phyloP scores from a whole-genome alignment of 2,797 vertebrate genomes.

The Oceanodroma leucorhoa region DNA sequence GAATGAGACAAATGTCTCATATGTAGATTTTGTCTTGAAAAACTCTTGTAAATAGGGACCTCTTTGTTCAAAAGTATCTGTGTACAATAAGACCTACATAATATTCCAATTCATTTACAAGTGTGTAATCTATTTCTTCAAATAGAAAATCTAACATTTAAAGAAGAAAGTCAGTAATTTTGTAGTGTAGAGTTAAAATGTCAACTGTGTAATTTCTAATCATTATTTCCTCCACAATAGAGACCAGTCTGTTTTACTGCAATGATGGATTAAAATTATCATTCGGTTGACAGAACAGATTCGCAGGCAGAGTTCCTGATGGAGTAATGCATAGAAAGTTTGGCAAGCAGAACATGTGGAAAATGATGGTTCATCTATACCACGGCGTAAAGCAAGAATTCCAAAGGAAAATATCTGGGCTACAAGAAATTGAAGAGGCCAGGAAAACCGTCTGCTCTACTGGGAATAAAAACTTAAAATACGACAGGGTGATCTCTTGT shows the following conservation, averaged over 20 bases:
- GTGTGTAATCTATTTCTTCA: background rate
- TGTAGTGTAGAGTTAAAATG: slow-evolving; percentile 2
- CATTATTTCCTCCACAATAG: slow-evolving; percentile 23
- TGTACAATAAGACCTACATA: background rate
- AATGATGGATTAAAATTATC: slow-evolving; percentile 15
- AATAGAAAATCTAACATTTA: slow-evolving; percentile 15
- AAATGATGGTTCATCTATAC: background rate
- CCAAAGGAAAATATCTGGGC: background rate
- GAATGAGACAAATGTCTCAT: background rate
- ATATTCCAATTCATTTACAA: slow-evolving; percentile 11
- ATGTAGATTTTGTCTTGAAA: background rate
- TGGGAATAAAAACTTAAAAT: background rate
- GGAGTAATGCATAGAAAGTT: background rate
- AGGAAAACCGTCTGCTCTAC: background rate
- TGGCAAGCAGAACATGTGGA: background rate
- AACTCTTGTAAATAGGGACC: slow-evolving; percentile 14
- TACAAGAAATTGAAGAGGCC: background rate
- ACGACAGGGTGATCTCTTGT: background rate
- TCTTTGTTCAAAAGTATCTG: slow-evolving; percentile 38
- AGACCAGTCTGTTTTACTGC: slow-evolving; percentile 1
- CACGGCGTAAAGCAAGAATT: background rate
- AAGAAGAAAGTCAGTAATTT: background rate
- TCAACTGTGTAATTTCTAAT: slow-evolving; percentile 26
- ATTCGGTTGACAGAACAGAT: background rate
- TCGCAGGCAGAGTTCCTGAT: background rate